Evolutionary conservation across 2,113 vertebrate genomes (phyloP), one percentile per base, ranked within the genome.

Genomic region (Mustela lutreola): DNA sequence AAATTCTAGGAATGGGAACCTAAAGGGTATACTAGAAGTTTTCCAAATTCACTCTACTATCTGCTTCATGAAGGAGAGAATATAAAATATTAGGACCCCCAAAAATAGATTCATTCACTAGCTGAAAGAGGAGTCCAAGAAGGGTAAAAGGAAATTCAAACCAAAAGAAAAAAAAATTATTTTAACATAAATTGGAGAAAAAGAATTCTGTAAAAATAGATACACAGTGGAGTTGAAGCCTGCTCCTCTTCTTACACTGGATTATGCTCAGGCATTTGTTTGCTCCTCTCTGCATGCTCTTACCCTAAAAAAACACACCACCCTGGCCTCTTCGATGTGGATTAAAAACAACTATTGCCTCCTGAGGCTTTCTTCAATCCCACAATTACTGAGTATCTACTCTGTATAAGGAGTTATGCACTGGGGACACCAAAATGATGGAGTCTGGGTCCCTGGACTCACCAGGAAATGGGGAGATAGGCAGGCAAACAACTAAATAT

Each of bases 151-250:
- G 31, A 95, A 91, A 60, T 94, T 95, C 63, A 88, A 97, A 89
- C 14, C 56, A 80, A 95, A 39, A 96, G 63, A 8, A 8, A 31
- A 60, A 87, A 95, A 86, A 75, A 92, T 1, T 22, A 56, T 92
- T 94, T 91, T 84, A 92, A 75, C 58, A 83, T 82, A 89, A 91
- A 85, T 36, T 81, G 56, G 65, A 81, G 76, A 91, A 90, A 96
- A 96, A 90, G 24, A 82, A 87, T 90, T 97, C 12, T 92, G 31
- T 79, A 96, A 97, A 97, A 97, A 92, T 10, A 95, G 83, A 93
- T 58, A 94, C 48, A 65, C 2, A 0, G 42, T 48, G 11, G 26
- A 87, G 62, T 5, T 86, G 87, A 87, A 78, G 80, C 62, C 70
- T 79, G 67, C 63, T 84, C 85, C 76, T 89, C 79, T 86, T 82